Evolutionary conservation across 2,797 vertebrate species (phyloP).

Genomic region (Oryzias sinensis): DNA sequence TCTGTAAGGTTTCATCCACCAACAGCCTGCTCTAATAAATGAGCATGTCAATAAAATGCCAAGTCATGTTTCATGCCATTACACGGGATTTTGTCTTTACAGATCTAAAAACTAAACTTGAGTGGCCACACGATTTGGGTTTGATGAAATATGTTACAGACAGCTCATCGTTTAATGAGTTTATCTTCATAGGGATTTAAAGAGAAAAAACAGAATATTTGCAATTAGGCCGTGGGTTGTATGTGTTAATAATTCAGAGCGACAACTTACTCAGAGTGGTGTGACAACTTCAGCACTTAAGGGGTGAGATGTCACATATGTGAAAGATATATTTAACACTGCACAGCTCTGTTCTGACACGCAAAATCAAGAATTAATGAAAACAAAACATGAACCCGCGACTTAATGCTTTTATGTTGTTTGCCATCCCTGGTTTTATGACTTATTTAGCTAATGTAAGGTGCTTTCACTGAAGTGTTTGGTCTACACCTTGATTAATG

Average conservation of each 20-base stretch:
- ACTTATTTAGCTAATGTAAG: not conserved
- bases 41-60: not conserved
- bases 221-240: not conserved
- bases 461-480: no score
- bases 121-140: no score
- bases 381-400: not conserved
- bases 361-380: not conserved
- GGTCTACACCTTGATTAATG: no score
- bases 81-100: not conserved
- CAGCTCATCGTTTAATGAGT: not conserved
- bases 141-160: not conserved
- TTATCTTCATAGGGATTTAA: not conserved
- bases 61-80: not conserved
- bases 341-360: not conserved
- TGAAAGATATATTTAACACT: not conserved
- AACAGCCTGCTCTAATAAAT: not conserved
- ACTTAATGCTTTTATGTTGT: not conserved
- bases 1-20: not conserved
- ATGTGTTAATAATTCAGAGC: conserved; percentile 1
- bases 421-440: not conserved
- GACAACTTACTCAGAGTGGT: not conserved
- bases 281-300: not conserved
- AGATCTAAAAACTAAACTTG: not conserved
- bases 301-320: not conserved
- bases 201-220: not conserved